Percentiles rank a stretch among this genome's conserved stretches.
Conservation (phyloP, 2,888 invertebrate species). For the Pollenia amentaria region DNA sequence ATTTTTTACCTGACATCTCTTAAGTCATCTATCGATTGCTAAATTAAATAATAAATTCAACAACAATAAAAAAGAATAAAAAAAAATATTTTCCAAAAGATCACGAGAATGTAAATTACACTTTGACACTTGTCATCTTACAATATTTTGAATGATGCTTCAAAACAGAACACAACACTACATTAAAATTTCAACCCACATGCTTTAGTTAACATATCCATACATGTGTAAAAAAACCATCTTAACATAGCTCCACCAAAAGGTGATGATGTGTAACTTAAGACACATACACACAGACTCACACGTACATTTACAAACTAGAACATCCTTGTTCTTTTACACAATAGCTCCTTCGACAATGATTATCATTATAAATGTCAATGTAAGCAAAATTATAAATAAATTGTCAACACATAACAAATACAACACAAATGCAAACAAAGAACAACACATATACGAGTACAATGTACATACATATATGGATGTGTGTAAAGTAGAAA, state of each 20-base stretch:
- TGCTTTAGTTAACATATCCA: background rate
- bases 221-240: background rate
- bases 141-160: conserved; percentile 9
- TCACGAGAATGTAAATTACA: conserved; percentile 24
- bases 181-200: background rate
- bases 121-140: conserved; percentile 45
- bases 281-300: background rate
- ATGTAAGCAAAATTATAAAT: conserved; percentile 48
- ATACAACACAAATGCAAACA: background rate
- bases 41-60: conserved; percentile 13
- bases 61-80: background rate
- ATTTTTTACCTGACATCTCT: background rate
- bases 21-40: conserved; percentile 5
- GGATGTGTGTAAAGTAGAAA: background rate
- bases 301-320: background rate
- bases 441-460: background rate
- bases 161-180: background rate
- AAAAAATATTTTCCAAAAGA: conserved; percentile 1
- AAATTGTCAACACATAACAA: conserved; percentile 42
- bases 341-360: conserved; percentile 37
- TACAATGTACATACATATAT: background rate
- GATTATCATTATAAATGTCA: conserved; percentile 69
- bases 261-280: conserved; percentile 20
- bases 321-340: background rate
- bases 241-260: background rate